Conservation (phyloP, 2,113 vertebrate genomes). For the Ptilonorhynchus violaceus region DNA sequence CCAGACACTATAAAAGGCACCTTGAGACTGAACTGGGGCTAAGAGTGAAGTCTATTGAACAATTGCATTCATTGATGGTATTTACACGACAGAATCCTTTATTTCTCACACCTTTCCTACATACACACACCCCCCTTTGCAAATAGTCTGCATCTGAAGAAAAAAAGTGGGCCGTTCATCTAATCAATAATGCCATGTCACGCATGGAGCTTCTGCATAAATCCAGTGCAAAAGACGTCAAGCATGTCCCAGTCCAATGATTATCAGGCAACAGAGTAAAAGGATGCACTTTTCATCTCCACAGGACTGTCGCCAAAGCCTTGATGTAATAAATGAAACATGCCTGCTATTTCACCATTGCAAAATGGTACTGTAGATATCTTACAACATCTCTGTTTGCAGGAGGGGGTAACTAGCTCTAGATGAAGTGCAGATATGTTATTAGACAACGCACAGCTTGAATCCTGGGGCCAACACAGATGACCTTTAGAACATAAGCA, state of each 20-base stretch:
- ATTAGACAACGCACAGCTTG: slow-evolving; percentile 71
- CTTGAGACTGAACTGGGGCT: not conserved
- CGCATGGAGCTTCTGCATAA: slow-evolving; percentile 38
- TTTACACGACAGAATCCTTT: not conserved
- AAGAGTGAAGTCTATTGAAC: not conserved
- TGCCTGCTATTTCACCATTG: slow-evolving; percentile 52
- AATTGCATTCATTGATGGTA: not conserved
- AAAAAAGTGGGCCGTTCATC: not conserved
- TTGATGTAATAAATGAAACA: slow-evolving; percentile 66
- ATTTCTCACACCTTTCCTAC: not conserved
- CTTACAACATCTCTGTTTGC: slow-evolving; percentile 61
- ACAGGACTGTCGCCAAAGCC: slow-evolving; percentile 46
- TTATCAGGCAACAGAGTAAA: slow-evolving; percentile 52
- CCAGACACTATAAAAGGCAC: not conserved
- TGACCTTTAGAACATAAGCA: slow-evolving; percentile 66
- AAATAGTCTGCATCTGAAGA: not conserved
- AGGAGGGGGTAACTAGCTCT: slow-evolving; percentile 58
- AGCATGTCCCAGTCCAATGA: slow-evolving; percentile 9
- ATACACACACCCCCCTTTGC: not conserved
- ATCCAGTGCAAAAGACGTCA: slow-evolving; percentile 50
- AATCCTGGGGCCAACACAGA: slow-evolving; percentile 53
- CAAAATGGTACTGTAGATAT: slow-evolving; percentile 59
- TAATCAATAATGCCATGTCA: slow-evolving; percentile 52
- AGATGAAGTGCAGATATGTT: slow-evolving; percentile 70
- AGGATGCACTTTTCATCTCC: slow-evolving; percentile 66